Evolutionary conservation across 2,888 invertebrate species (phyloP), one percentile per base, ranked within the genome.

Genomic region (Rhagium mordax): DNA sequence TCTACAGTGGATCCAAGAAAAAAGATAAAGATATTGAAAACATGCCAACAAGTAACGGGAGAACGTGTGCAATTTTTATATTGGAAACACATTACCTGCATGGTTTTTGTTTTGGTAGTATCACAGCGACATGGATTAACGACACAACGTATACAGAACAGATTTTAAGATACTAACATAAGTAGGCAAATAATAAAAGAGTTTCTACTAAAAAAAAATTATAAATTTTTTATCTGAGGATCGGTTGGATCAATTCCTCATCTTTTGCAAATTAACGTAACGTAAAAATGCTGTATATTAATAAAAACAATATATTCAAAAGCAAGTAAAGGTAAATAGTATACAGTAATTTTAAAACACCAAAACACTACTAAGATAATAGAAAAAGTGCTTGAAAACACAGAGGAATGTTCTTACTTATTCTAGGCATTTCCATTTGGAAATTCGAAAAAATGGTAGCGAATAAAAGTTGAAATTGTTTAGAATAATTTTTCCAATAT

Each of bases 21-120:
- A 62, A 70, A 55, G 67, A 64, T 51, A 62, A 64, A 71, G 53
- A 24, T 55, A 71, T 71, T 67, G 74, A 68, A 69, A 74, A 71
- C 74, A 74, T 74, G 74, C 74, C 71, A 74, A 74, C 20, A 53
- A 41, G 51, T 51, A 48, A 48, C 15, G 53, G 66, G 66, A 20
- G 29, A 51, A 67, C 53, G n/a, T 51, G 41, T 71, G 49, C 49
- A 66, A 16, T 60, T 20, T 64, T 49, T 29, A 53, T 16, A 60
- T 16, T 69, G 61, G 33, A 69, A 33, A 61, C 33, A 61, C 61
- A 69, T 61, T 53, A 69, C 20, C 60, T 71, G 66, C 71, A 29
- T 41, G 20, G 62, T 70, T 57, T 62, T 27, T 61, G 47, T 48
- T 48, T 21, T 24, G 20, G 49, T 13, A 18, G 21, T n/a, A 3